A percentile compares a stretch with the other conserved stretches of the same genome.
These are phyloP conservation scores for Poecilia velifera DNA, from an alignment of 2,797 vertebrate species.

Conservation along the genomic window DNA sequence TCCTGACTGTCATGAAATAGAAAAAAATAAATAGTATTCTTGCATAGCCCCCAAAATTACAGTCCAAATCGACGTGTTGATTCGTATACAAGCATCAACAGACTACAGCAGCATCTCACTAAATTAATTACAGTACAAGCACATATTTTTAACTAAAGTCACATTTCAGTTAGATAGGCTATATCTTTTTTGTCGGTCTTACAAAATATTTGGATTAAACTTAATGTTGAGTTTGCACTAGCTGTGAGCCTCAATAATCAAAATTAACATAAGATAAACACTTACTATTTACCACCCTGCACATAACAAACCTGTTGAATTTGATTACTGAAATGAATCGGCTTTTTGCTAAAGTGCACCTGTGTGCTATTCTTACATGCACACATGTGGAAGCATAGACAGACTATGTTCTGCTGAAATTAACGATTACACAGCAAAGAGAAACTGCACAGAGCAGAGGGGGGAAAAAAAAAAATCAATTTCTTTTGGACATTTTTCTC, in stretches of 20 bases:
- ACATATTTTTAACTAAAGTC: not conserved
- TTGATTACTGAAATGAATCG: not conserved
- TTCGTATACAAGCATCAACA: not conserved
- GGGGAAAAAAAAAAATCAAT: constrained; percentile 17
- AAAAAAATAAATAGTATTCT: not conserved
- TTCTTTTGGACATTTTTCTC: not conserved
- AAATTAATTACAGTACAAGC: not conserved
- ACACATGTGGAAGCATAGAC: not conserved
- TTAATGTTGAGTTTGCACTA: not conserved
- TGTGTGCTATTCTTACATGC: not conserved
- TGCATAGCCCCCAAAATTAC: not conserved
- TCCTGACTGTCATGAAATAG: not conserved
- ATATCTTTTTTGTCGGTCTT: not conserved
- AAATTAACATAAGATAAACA: not conserved
- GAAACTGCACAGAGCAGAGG: not conserved
- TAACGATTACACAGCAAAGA: not conserved
- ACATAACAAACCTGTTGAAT: not conserved
- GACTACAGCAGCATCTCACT: not conserved
- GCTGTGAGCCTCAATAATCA: not conserved
- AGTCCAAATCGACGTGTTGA: not conserved
- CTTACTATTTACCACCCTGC: not conserved
- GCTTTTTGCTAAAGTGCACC: not conserved
- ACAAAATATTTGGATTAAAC: not conserved
- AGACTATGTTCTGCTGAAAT: not conserved
- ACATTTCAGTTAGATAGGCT: not conserved